Evolutionary conservation across 2,113 vertebrate species (phyloP).

Genomic region (Phalacrocorax pelagicus): DNA sequence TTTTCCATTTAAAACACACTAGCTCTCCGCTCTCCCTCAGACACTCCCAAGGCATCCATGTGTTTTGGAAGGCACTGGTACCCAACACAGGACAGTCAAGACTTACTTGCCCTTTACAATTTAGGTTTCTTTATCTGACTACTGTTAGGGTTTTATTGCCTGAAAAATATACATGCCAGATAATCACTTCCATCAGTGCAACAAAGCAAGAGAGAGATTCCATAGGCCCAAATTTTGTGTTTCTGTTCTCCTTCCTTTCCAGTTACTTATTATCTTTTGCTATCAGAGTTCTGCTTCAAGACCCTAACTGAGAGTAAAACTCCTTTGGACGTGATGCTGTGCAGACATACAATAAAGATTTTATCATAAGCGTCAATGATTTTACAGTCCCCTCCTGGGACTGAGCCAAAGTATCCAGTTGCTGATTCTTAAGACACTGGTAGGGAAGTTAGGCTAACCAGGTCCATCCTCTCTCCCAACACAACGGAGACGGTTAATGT

Average conservation of each 20-base stretch:
- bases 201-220: background rate
- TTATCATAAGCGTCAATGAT: background rate
- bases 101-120: background rate
- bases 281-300: background rate
- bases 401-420: background rate
- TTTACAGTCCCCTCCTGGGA: background rate
- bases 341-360: background rate
- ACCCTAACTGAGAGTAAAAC: background rate
- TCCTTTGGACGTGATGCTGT: background rate
- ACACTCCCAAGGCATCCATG: background rate
- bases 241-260: background rate
- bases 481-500: background rate
- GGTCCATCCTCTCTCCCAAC: background rate
- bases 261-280: background rate
- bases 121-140: background rate
- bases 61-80: background rate
- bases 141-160: background rate
- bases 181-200: background rate
- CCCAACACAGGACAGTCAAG: background rate
- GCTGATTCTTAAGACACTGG: background rate
- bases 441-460: background rate
- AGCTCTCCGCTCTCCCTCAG: background rate
- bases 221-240: background rate
- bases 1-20: background rate
- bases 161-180: background rate